phyloP scores from a whole-genome alignment of 2,113 vertebrate genomes.

The Hippocampus abdominalis region DNA sequence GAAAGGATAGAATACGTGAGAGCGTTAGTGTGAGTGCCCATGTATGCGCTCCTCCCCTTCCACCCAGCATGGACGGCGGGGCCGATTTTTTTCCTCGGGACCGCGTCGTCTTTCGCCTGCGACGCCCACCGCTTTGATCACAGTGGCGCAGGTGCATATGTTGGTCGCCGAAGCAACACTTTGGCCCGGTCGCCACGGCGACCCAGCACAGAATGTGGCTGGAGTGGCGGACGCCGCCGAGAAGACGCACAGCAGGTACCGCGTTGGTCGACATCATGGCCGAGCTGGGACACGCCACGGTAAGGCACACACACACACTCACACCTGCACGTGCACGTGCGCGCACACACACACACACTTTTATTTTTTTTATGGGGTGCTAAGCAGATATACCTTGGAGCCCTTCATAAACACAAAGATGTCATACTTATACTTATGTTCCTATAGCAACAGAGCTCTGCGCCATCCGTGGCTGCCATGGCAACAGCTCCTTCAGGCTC shows the following conservation, averaged over 20 bases:
- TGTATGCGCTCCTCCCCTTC: background rate
- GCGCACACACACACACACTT: conserved; percentile 9
- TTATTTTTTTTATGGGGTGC: conserved; percentile 10
- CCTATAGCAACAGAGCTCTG: conserved; percentile 73
- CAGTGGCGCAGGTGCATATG: conserved; percentile 45
- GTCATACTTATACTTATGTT: conserved; percentile 63
- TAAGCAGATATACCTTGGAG: conserved; percentile 60
- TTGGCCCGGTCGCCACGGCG: conserved; percentile 54
- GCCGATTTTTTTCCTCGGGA: conserved; percentile 62
- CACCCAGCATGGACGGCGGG: conserved; percentile 55
- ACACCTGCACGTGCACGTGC: background rate
- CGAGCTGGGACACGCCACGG: conserved; percentile 68
- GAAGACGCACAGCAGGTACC: conserved; percentile 24
- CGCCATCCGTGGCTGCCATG: conserved; percentile 69
- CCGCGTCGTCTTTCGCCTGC: conserved; percentile 56
- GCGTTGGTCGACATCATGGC: conserved; percentile 65
- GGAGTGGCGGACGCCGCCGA: conserved; percentile 65
- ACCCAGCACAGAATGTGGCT: conserved; percentile 70
- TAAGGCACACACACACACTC: conserved; percentile 44
- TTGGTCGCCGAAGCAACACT: conserved; percentile 60
- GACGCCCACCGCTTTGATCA: conserved; percentile 75
- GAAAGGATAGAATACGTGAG: conserved; percentile 2
- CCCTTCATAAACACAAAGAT: conserved; percentile 55
- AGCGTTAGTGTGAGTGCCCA: conserved; percentile 10
- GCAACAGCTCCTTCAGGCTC: conserved; percentile 65